Evolutionary conservation across 2,113 vertebrate genomes (phyloP).

Genomic region (Nesogale talazaci): DNA sequence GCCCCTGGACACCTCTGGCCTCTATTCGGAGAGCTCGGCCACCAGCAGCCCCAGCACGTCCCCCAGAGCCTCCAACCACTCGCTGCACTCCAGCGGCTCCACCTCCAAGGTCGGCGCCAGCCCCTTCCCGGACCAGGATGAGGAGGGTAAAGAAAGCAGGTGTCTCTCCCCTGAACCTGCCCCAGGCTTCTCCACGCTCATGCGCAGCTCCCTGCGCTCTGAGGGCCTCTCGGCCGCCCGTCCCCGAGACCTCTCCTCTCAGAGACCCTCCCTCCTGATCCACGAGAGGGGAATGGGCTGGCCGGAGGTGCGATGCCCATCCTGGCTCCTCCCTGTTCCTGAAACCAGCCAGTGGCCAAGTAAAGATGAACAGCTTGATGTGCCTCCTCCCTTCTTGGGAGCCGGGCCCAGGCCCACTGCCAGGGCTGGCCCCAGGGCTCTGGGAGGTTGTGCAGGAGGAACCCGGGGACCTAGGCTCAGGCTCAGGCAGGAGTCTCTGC

Average conservation of each 20-base stretch:
- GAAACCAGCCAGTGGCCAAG: background rate
- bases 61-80: slow-evolving; percentile 94
- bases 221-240: no score
- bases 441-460: background rate
- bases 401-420: background rate
- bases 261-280: background rate
- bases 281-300: background rate
- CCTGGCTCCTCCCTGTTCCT: background rate
- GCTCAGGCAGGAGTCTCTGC: background rate
- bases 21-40: slow-evolving; percentile 91
- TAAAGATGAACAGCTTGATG: background rate
- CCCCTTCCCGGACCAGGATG: slow-evolving; percentile 91
- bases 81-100: slow-evolving; percentile 90
- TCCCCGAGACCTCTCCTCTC: no score
- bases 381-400: background rate
- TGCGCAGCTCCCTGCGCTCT: background rate
- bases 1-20: slow-evolving; percentile 86
- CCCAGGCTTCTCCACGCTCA: background rate
- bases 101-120: slow-evolving; percentile 88
- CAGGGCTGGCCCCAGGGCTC: background rate
- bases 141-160: slow-evolving; percentile 85
- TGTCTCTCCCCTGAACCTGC: background rate
- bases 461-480: background rate
- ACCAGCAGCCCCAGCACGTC: slow-evolving; percentile 94
- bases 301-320: background rate